phyloP scores from a whole-genome alignment of 1,140 invertebrate species.

The Heliconius himera region DNA sequence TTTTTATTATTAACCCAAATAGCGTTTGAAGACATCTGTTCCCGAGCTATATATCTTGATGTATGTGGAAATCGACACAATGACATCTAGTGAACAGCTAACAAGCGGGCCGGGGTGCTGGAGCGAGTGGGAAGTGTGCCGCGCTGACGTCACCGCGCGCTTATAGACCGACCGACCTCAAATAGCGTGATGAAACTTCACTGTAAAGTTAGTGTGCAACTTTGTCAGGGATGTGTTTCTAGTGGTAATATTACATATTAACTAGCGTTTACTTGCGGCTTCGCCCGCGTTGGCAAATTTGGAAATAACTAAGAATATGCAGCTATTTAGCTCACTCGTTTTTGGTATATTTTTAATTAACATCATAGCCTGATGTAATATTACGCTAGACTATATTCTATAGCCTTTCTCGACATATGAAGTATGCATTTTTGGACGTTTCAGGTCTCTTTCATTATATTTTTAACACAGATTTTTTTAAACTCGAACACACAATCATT shows the following conservation, averaged over 20 bases:
- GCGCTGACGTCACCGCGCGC: slow-evolving; percentile 15
- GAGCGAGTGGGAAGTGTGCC: slow-evolving; percentile 19
- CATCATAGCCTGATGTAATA: too few species aligned
- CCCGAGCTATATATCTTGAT: slow-evolving; percentile 7
- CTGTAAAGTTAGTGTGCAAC: slow-evolving; percentile 12
- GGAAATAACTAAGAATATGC: too few species aligned
- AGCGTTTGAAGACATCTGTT: neutral
- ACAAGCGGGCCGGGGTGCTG: slow-evolving; percentile 15
- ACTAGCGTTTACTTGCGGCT: neutral
- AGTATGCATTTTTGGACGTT: too few species aligned
- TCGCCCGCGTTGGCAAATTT: too few species aligned
- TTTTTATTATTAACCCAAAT: neutral
- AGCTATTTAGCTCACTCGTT: too few species aligned
- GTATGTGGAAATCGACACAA: slow-evolving; percentile 33
- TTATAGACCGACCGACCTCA: neutral
- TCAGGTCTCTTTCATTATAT: too few species aligned
- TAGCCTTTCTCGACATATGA: too few species aligned
- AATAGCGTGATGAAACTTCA: slow-evolving; percentile 20
- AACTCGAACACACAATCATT: too few species aligned
- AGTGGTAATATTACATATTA: neutral
- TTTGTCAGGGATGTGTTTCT: neutral
- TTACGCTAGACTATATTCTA: too few species aligned
- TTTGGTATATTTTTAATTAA: too few species aligned
- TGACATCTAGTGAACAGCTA: slow-evolving; percentile 33
- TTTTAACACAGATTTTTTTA: too few species aligned